These are phyloP conservation scores for Rotaria macrura DNA, from an alignment of 2,888 invertebrate species.

Conservation along the genomic window DNA sequence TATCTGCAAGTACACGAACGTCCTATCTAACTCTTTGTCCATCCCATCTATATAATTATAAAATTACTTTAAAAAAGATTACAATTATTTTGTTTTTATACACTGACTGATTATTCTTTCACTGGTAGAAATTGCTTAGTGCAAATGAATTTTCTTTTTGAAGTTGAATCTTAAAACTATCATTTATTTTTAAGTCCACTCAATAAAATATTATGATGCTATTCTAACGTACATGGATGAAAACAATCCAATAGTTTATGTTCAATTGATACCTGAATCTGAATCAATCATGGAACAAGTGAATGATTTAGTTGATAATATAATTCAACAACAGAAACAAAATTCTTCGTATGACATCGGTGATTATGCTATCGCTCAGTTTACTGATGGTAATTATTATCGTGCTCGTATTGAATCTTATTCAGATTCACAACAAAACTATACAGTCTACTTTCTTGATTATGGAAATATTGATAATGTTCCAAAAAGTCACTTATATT, in stretches of 20 bases:
- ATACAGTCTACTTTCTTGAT: slow-evolving; percentile 4
- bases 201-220: neutral
- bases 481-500: neutral
- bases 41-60: no score
- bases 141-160: no score
- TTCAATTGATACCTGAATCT: neutral
- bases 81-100: no score
- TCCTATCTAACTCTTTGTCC: no score
- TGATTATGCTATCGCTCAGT: neutral
- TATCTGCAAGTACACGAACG: no score
- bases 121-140: no score
- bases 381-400: neutral
- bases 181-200: neutral
- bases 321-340: neutral
- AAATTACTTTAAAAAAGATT: no score
- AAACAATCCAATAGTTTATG: neutral
- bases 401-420: neutral
- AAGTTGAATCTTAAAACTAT: no score
- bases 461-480: slow-evolving; percentile 7
- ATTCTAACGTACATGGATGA: neutral
- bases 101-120: no score
- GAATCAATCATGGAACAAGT: neutral
- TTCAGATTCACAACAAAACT: neutral
- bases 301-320: neutral
- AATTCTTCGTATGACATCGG: neutral